Evolutionary conservation across 2,797 vertebrate species (phyloP), one percentile per base, ranked within the genome.

Genomic region (Hapalemur alaotrensis): DNA sequence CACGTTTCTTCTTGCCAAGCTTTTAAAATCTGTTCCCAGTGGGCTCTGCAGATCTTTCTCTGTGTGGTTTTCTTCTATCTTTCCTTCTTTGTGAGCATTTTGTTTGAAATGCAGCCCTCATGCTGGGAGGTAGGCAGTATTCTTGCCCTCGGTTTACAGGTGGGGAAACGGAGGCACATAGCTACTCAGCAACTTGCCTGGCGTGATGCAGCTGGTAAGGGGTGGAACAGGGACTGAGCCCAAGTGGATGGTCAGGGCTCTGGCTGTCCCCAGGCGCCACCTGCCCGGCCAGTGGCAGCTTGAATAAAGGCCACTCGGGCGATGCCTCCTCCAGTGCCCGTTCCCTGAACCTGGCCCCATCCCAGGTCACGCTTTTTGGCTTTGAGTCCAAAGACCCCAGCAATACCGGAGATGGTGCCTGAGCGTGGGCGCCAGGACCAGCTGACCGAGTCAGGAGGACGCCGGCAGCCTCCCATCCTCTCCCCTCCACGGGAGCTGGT

Each of bases 371-470:
- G 41, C n/a, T 20, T 67, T 23, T n/a, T 59, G 57, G 57, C 57
- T 41, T 28, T 63, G 57, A 48, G 30, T n/a, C 54, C 78, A 85
- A 32, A 57, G 65, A 35, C 3, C 2, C 8, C 38, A 18, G 23
- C 1, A 9, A 12, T 0, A 20, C n/a, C 5, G 25, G 28, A 10
- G 6, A 25, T 0, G 5, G 65, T 3, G 23, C 35, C 10, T 0
- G 0, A 23, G 35, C 8, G 4, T 7, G 7, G 67, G 43, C 12
- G 18, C 32, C 14, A 30, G 35, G 48, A 30, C 22, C 72, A 46
- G 65, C n/a, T 0, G 2, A 30, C 35, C 30, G 4, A 14, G 4
- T 9, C 5, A 69, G 70, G 52, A 69, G 52, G 69, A 15, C 1
- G 1, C 28, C 25, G 46, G n/a, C 50, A 22, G 38, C 61, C n/a